These are phyloP conservation scores for Portunus trituberculatus DNA, from an alignment of 1,140 invertebrate species.

Conservation along the genomic window DNA sequence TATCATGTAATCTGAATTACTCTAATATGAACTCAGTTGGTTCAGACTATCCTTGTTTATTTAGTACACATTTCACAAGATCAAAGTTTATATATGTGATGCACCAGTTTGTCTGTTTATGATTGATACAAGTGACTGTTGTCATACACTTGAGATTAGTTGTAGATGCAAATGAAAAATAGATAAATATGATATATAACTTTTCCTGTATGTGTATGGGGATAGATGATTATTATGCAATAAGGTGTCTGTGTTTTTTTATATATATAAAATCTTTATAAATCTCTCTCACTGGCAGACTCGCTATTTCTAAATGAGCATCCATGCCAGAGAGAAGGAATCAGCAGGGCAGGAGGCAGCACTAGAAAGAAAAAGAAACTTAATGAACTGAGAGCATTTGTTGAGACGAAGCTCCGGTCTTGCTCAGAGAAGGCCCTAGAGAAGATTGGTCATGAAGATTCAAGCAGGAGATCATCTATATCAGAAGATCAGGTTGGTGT, in stretches of 20 bases:
- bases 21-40: too few species aligned
- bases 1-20: too few species aligned
- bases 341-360: slow-evolving; percentile 69
- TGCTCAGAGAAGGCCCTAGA: slow-evolving; percentile 95
- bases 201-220: background rate
- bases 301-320: slow-evolving; percentile 65
- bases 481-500: slow-evolving; percentile 77
- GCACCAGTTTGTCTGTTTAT: background rate
- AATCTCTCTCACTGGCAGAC: slow-evolving; percentile 40
- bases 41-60: background rate
- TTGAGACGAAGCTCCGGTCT: slow-evolving; percentile 93
- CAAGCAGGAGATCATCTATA: slow-evolving; percentile 76
- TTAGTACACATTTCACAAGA: background rate
- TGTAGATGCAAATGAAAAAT: background rate
- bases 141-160: background rate
- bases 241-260: background rate
- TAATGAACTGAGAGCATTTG: slow-evolving; percentile 92
- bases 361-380: slow-evolving; percentile 88
- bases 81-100: background rate
- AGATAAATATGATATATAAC: too few species aligned
- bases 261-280: background rate
- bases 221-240: background rate
- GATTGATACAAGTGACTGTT: background rate
- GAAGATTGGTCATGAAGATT: slow-evolving; percentile 88
- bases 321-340: slow-evolving; percentile 52